Base-by-base conservation (phyloP, 2,797 vertebrate genomes). In the Spizella passerina region DNA sequence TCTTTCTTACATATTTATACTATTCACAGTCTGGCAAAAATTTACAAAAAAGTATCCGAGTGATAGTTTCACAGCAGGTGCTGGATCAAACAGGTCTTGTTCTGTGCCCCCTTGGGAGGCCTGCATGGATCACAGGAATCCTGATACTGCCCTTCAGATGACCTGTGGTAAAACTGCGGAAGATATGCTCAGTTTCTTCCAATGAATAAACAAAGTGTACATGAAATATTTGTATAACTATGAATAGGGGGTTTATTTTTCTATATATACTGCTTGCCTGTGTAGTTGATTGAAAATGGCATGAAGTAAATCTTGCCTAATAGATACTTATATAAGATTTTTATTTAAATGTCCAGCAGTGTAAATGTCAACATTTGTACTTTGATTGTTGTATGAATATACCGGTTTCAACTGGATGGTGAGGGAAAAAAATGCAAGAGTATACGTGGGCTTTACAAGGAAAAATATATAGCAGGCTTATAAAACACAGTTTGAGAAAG, bases 41-140 rank as follows among this genome's bases (percentile, higher is more conserved):
- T 97, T 98, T 98, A 94, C 75, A 76, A 96, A 98, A 98, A 98
- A 98, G 98, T 98, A 98, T 99, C 98, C 98, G 98, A 99, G 98
- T 98, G 98, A 99, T 98, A 98, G 98, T 97, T 97, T 98, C 98
- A 94, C 99, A 99, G 99, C 99, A 99, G 99, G 99, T 99, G 98
- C 98, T 98, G 98, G 98, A 99, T 99, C 98, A 99, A 99, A 99
- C 97, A 97, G 98, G 98, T 99, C 98, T 98, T 98, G 98, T 98
- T 98, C 98, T 98, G 97, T 98, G 98, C 97, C 98, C 98, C 98
- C 98, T 98, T 96, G 97, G 98, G 98, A 98, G 97, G 97, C 96
- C 94, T 96, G 79, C 97, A 98, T 98, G 98, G 98, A 99, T 99
- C 98, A 98, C 96, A 99, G 98, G 97, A 98, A 98, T 98, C 98